Evolutionary conservation across 1,140 invertebrate species (phyloP).

Genomic region (Drosophila ficusphila): DNA sequence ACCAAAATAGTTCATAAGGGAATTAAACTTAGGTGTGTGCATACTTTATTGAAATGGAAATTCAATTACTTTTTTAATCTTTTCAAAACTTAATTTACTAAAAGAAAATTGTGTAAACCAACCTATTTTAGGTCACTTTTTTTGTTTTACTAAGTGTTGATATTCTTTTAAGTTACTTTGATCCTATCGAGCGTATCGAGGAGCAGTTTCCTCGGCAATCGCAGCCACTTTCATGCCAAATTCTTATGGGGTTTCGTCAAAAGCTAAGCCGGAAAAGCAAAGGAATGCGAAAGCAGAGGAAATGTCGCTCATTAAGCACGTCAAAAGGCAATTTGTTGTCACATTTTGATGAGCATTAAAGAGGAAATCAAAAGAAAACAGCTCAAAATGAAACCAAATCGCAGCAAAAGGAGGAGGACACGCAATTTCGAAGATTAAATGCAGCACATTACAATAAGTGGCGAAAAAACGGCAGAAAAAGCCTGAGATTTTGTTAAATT

Average conservation of each 20-base stretch:
- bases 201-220: slow-evolving; percentile 10
- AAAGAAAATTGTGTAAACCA: too few relatives aligned
- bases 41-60: neutral
- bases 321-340: slow-evolving; percentile 80
- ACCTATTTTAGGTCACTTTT: neutral
- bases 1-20: slow-evolving; percentile 24
- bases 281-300: slow-evolving; percentile 20
- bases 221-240: slow-evolving; percentile 16
- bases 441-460: slow-evolving; percentile 68
- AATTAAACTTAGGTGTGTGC: neutral
- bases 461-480: neutral
- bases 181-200: slow-evolving; percentile 5
- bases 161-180: neutral
- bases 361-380: slow-evolving; percentile 25
- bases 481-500: slow-evolving; percentile 33
- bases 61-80: neutral
- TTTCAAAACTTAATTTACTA: too few relatives aligned
- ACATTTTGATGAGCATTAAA: slow-evolving; percentile 67
- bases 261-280: slow-evolving; percentile 21
- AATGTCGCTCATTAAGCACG: slow-evolving; percentile 71
- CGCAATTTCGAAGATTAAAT: slow-evolving; percentile 76
- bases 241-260: slow-evolving; percentile 37
- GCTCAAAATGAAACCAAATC: slow-evolving; percentile 26
- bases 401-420: slow-evolving; percentile 42
- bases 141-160: neutral